Evolutionary conservation across 2,113 vertebrate genomes (phyloP).

Genomic region (Henicopernis longicauda): DNA sequence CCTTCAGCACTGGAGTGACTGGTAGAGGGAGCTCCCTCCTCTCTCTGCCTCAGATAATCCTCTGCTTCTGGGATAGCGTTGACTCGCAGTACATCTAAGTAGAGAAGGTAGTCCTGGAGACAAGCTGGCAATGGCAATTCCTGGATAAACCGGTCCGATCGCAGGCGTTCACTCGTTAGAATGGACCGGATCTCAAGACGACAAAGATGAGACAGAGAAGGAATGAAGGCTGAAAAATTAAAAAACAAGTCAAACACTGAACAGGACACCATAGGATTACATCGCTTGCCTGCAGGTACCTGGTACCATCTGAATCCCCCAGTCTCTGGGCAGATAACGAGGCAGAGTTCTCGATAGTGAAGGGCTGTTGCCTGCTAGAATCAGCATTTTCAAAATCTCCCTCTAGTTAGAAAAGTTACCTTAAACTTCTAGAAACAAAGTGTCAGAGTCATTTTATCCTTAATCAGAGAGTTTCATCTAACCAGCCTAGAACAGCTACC

Average conservation of each 20-base stretch:
- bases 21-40: neutral
- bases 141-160: slow-evolving; percentile 46
- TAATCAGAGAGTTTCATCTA: neutral
- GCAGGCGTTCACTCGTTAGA: slow-evolving; percentile 51
- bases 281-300: fast-evolving
- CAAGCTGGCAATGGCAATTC: slow-evolving; percentile 70
- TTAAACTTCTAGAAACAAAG: neutral
- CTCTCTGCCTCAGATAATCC: neutral
- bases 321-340: neutral
- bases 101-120: slow-evolving; percentile 76
- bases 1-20: neutral
- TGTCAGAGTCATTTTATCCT: neutral
- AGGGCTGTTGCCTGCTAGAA: neutral
- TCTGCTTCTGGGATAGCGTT: neutral
- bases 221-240: slow-evolving; percentile 61
- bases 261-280: neutral
- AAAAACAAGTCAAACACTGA: neutral
- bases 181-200: slow-evolving; percentile 73
- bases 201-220: slow-evolving; percentile 75
- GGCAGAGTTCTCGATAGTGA: fast-evolving
- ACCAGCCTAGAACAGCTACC: no score
- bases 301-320: neutral
- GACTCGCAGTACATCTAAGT: slow-evolving; percentile 64
- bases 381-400: neutral
- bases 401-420: neutral